Conservation (phyloP, 2,888 invertebrate species). For the Catocala nupta region DNA sequence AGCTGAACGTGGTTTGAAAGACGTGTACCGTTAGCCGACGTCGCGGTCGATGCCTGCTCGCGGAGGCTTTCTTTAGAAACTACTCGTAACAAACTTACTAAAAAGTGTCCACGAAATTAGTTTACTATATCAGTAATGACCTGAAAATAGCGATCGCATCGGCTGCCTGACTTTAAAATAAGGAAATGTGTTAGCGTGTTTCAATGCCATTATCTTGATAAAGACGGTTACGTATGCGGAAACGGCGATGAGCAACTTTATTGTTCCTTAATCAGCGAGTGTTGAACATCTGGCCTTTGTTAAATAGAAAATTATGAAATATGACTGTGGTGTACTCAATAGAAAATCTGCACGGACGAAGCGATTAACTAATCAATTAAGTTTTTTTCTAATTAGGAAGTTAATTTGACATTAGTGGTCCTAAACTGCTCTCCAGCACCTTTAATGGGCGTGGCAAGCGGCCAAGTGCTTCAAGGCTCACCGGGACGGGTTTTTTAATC, state of each 20-base stretch:
- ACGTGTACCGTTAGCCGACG: conserved; percentile 78
- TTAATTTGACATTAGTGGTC: conserved; percentile 41
- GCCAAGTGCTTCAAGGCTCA: conserved; percentile 79
- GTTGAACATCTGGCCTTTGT: conserved; percentile 73
- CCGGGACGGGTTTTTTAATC: conserved; percentile 78
- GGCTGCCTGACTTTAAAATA: conserved; percentile 51
- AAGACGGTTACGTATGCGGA: conserved; percentile 81
- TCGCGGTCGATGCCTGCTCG: conserved; percentile 69
- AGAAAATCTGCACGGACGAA: conserved; percentile 8
- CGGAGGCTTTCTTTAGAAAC: conserved; percentile 56
- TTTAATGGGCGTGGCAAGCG: conserved; percentile 80
- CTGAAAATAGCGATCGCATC: conserved; percentile 32
- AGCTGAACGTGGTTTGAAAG: conserved; percentile 67
- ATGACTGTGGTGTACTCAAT: conserved; percentile 16
- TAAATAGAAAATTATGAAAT: conserved; percentile 51
- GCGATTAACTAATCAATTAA: conserved; percentile 11
- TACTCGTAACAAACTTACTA: conserved; percentile 28
- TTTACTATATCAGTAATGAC: conserved; percentile 19
- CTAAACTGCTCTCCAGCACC: conserved; percentile 63
- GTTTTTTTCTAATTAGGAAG: conserved; percentile 52
- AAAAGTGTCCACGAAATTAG: conserved; percentile 24
- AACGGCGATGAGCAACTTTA: conserved; percentile 71
- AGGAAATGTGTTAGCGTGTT: conserved; percentile 75
- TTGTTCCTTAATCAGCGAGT: conserved; percentile 72
- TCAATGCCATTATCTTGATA: conserved; percentile 81